Evolutionary conservation across 2,888 invertebrate genomes (phyloP).

Genomic region (Zygogramma bicolorata): DNA sequence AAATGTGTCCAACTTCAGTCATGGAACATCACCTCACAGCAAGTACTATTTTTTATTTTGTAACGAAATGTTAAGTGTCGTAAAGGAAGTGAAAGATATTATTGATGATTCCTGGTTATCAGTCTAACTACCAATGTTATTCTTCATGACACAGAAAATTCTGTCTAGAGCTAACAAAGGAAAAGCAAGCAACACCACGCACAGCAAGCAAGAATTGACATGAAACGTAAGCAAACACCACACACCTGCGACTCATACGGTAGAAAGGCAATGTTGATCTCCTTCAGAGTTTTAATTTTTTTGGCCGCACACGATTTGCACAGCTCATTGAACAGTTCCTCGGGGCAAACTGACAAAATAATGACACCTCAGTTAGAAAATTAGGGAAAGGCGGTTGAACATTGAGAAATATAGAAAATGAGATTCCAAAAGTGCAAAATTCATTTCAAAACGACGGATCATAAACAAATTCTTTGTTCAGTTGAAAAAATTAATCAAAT

Average conservation of each 20-base stretch:
- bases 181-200: constrained; percentile 7
- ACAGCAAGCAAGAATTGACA: neutral
- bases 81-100: too few species aligned
- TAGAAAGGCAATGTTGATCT: constrained; percentile 98
- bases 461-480: too few species aligned
- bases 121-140: neutral
- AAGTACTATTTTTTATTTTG: too few species aligned
- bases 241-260: constrained; percentile 97
- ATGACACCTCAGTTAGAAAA: constrained; percentile 21
- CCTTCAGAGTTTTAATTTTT: constrained; percentile 97
- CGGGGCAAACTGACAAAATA: constrained; percentile 84
- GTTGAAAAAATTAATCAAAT: too few species aligned
- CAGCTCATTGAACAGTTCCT: constrained; percentile 96
- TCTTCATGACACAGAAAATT: neutral
- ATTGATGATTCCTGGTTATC: too few species aligned
- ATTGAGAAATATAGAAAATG: neutral
- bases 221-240: constrained; percentile 48
- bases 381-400: too few species aligned
- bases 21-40: too few species aligned
- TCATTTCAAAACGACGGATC: too few species aligned
- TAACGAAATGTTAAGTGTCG: too few species aligned
- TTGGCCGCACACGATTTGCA: constrained; percentile 95
- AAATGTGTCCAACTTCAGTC: too few species aligned
- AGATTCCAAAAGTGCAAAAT: too few species aligned
- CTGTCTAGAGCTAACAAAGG: too few species aligned